Evolutionary conservation across 2,797 vertebrate species (phyloP).

Genomic region (Gallinago stenura): DNA sequence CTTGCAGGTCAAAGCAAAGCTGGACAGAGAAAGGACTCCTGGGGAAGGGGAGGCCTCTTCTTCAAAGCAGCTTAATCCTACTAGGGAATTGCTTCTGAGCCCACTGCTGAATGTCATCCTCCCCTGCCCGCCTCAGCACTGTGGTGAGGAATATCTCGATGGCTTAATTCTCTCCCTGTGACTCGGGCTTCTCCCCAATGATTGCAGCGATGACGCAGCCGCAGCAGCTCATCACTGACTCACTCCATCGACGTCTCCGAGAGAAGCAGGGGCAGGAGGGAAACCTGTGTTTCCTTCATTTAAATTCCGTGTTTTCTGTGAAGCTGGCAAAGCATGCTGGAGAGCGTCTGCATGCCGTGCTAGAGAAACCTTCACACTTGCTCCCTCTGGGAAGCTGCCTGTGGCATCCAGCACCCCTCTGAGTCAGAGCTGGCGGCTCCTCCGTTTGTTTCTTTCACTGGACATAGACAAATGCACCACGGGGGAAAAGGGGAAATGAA

Average conservation of each 20-base stretch:
- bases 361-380: neutral
- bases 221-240: constrained; percentile 49
- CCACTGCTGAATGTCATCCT: constrained; percentile 1
- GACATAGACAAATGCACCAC: neutral
- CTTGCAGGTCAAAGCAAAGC: neutral
- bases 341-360: fast-evolving
- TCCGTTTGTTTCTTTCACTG: neutral
- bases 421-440: constrained; percentile 36
- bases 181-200: neutral
- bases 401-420: neutral
- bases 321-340: neutral
- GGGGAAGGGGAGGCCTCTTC: neutral
- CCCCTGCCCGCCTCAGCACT: neutral
- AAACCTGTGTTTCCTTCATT: neutral
- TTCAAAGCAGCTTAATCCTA: constrained; percentile 44
- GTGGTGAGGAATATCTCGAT: neutral
- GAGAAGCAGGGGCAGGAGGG: neutral
- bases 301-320: constrained; percentile 12
- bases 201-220: neutral
- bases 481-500: neutral
- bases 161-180: constrained; percentile 2
- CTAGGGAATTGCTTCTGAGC: neutral
- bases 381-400: neutral
- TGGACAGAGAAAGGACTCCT: neutral
- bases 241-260: neutral